Evolutionary conservation across 2,113 vertebrate genomes (phyloP).

Genomic region (Regulus satrapa): DNA sequence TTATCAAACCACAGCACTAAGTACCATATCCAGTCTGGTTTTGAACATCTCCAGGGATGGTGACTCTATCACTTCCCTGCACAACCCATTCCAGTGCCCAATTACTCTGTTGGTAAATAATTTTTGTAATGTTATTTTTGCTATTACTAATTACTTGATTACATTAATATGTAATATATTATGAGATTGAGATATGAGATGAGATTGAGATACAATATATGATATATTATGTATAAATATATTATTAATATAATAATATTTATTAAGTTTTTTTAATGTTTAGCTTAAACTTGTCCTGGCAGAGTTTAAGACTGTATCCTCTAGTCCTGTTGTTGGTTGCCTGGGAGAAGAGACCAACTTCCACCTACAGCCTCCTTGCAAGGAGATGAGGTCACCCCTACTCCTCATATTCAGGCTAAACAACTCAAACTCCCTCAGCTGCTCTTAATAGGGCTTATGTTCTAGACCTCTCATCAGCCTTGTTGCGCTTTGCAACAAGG

Average conservation of each 20-base stretch:
- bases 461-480: neutral
- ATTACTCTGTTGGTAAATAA: neutral
- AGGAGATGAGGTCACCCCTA: too few species aligned
- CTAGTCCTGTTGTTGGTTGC: neutral
- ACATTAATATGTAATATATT: too few species aligned
- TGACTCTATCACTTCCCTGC: neutral
- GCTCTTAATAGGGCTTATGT: neutral
- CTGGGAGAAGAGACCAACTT: rapidly evolving
- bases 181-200: too few species aligned
- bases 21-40: neutral
- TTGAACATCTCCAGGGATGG: neutral
- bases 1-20: neutral
- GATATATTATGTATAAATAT: too few species aligned
- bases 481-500: too few species aligned
- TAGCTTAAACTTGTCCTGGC: neutral
- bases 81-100: neutral
- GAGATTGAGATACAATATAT: too few species aligned
- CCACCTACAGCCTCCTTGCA: neutral
- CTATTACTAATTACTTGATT: too few species aligned
- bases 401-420: neutral
- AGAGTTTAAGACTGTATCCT: neutral
- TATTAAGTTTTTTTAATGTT: neutral
- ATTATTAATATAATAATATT: too few species aligned
- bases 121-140: too few species aligned
- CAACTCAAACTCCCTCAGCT: neutral